phyloP scores from a whole-genome alignment of 2,888 invertebrate species.

The Perizoma flavofasciatum region DNA sequence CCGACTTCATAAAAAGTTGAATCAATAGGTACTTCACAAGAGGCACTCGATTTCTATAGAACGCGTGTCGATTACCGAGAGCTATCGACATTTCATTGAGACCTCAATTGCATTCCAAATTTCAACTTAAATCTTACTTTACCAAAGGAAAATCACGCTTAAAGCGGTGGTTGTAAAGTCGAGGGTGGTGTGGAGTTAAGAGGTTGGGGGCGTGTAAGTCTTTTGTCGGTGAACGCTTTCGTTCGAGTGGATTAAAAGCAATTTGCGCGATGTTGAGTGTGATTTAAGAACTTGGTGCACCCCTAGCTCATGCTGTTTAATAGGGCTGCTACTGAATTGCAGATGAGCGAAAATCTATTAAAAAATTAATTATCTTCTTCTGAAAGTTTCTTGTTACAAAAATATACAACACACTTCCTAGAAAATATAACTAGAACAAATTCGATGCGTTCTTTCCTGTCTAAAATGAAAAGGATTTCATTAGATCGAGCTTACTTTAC shows the following conservation, averaged over 20 bases:
- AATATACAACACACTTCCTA: too few species aligned
- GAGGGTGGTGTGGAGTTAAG: slow-evolving; percentile 6
- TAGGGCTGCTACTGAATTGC: slow-evolving; percentile 33
- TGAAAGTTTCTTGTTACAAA: too few species aligned
- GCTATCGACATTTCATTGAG: slow-evolving; percentile 59
- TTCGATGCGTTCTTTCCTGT: too few species aligned
- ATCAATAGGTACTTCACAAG: slow-evolving; percentile 44
- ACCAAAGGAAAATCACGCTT: slow-evolving; percentile 32
- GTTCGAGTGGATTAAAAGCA: slow-evolving; percentile 76
- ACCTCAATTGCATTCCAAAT: slow-evolving; percentile 62
- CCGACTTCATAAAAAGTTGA: slow-evolving; percentile 33
- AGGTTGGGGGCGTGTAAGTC: slow-evolving; percentile 44
- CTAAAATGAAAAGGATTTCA: too few species aligned
- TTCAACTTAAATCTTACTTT: slow-evolving; percentile 41
- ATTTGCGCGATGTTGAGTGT: slow-evolving; percentile 68
- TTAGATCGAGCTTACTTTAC: too few species aligned
- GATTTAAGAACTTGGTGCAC: slow-evolving; percentile 56
- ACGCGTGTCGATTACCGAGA: slow-evolving; percentile 61
- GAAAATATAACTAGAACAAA: too few species aligned
- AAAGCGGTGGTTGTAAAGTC: slow-evolving; percentile 26
- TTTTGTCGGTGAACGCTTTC: slow-evolving; percentile 66
- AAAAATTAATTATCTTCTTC: background rate
- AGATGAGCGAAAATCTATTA: slow-evolving; percentile 4
- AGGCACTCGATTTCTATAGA: slow-evolving; percentile 35
- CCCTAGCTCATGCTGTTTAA: slow-evolving; percentile 37